These are phyloP conservation scores for Theretra japonica DNA, from an alignment of 2,888 invertebrate species.

Conservation along the genomic window DNA sequence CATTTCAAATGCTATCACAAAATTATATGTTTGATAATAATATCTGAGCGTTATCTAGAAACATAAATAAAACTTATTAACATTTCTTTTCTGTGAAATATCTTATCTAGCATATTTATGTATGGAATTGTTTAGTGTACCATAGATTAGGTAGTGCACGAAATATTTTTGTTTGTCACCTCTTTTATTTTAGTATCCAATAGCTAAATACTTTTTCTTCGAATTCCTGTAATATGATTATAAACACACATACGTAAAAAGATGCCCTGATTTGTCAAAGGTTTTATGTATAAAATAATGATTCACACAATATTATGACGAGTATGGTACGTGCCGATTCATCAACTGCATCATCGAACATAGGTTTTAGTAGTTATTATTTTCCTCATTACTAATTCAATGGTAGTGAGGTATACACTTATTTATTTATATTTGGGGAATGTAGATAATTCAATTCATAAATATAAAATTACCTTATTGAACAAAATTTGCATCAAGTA, in stretches of 20 bases:
- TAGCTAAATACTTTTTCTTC: too few species aligned
- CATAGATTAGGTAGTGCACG: background rate
- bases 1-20: too few species aligned
- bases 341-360: background rate
- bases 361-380: background rate
- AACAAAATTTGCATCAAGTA: too few species aligned
- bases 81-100: background rate
- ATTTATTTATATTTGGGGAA: background rate
- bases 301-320: background rate
- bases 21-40: background rate
- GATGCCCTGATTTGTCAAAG: background rate
- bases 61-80: background rate
- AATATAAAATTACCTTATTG: too few species aligned
- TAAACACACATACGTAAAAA: too few species aligned
- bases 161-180: background rate
- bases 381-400: background rate
- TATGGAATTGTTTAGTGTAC: constrained; percentile 1
- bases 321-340: background rate
- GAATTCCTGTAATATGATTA: too few species aligned
- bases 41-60: background rate
- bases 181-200: background rate
- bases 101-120: background rate
- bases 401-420: background rate
- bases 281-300: background rate
- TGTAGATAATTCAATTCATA: background rate